phyloP scores from a whole-genome alignment of 2,113 vertebrate genomes.

The Conger conger region DNA sequence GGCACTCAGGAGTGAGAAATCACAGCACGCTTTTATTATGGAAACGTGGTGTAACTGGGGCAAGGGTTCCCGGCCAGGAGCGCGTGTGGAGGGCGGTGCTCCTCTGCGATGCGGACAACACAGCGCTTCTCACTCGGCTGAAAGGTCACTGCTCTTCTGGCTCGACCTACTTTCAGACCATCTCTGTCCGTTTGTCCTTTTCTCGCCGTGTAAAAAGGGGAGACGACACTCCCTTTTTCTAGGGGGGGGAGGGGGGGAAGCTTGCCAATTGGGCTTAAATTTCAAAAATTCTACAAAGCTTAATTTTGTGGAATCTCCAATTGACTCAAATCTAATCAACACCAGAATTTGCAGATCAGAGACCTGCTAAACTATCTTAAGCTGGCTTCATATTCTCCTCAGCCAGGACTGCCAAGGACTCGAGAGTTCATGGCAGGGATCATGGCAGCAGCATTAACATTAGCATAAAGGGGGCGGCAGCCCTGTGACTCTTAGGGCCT shows the following conservation, averaged over 20 bases:
- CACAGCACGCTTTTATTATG: background rate
- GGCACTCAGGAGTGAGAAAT: background rate
- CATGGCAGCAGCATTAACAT: background rate
- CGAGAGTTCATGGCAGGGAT: conserved; percentile 3
- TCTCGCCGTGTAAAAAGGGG: background rate
- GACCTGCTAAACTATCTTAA: background rate
- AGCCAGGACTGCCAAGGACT: background rate
- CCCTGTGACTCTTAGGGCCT: background rate
- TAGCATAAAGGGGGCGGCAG: background rate
- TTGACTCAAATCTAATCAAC: no score
- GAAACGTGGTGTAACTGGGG: background rate
- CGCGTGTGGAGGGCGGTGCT: background rate
- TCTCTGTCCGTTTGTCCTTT: background rate
- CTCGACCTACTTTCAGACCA: background rate
- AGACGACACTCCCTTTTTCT: background rate
- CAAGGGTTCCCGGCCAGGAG: background rate
- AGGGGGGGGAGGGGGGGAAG: no score
- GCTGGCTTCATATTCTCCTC: background rate
- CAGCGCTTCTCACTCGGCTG: conserved; percentile 1
- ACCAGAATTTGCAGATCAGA: background rate
- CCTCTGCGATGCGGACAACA: background rate
- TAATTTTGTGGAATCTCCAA: background rate
- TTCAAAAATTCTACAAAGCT: background rate
- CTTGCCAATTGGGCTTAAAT: background rate
- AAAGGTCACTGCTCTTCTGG: background rate